phyloP scores from a whole-genome alignment of 2,797 vertebrate genomes.

The Alcedo atthis region DNA sequence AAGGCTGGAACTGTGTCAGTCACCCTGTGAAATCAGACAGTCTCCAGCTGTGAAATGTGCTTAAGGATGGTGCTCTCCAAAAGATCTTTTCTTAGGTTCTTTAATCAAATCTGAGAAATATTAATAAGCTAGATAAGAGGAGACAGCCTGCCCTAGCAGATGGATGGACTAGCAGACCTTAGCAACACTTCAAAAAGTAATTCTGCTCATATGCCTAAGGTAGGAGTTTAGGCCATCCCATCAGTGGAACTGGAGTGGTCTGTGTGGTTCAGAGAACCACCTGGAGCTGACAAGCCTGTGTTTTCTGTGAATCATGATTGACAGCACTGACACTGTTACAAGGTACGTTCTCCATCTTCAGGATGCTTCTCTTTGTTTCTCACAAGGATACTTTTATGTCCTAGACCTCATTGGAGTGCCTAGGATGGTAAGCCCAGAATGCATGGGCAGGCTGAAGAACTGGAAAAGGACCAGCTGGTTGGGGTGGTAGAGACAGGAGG shows the following conservation, averaged over 20 bases:
- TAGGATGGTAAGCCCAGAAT: background rate
- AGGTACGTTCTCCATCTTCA: background rate
- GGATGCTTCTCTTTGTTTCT: background rate
- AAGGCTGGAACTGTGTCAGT: background rate
- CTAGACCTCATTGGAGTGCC: accelerated
- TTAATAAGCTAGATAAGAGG: background rate
- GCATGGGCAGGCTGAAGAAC: background rate
- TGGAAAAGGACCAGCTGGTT: background rate
- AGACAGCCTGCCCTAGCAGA: background rate
- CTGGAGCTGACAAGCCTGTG: background rate
- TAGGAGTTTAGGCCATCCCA: background rate
- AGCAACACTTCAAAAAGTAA: background rate
- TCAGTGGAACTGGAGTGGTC: background rate
- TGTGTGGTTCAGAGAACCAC: background rate
- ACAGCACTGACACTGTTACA: background rate
- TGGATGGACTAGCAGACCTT: background rate
- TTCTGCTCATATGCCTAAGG: background rate
- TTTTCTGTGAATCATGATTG: background rate
- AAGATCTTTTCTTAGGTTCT: background rate
- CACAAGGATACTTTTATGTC: background rate
- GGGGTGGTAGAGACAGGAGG: background rate
- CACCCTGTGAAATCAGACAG: background rate
- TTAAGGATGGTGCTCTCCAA: background rate
- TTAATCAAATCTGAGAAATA: background rate
- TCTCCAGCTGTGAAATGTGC: background rate